Percentiles rank a stretch among this genome's conserved stretches.
Evolutionary conservation across 2,113 vertebrate species (phyloP).

Genomic region (Catharus bicknelli): DNA sequence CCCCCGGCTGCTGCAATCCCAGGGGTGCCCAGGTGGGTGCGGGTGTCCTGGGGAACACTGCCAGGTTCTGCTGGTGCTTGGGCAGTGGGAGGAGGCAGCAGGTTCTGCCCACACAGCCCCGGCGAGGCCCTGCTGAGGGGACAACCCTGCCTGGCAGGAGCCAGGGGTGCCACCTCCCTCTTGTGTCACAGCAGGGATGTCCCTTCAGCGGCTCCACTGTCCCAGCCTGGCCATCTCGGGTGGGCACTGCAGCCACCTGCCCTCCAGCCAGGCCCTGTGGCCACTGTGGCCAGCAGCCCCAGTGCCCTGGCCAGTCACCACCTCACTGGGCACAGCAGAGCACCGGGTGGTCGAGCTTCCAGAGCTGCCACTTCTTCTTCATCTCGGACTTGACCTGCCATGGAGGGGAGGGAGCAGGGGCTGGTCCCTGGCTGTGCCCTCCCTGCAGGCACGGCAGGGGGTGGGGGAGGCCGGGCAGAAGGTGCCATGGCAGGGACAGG

Average conservation of each 20-base stretch:
- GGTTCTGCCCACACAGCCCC: not conserved
- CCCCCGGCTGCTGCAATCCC: fast-evolving
- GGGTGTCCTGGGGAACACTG: not conserved
- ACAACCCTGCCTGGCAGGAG: not conserved
- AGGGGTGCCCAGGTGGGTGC: fast-evolving
- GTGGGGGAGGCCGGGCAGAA: not conserved
- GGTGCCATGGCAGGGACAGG: not conserved
- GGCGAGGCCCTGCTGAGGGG: not conserved
- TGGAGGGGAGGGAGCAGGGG: fast-evolving
- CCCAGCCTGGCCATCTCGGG: fast-evolving
- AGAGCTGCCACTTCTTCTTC: slow-evolving; percentile 78
- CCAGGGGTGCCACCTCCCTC: not conserved
- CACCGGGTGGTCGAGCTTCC: slow-evolving; percentile 65
- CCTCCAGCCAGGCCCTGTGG: not conserved
- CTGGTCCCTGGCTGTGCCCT: not conserved
- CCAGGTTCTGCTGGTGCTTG: not conserved
- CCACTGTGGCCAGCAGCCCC: fast-evolving
- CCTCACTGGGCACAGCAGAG: slow-evolving; percentile 74
- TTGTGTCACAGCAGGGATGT: fast-evolving
- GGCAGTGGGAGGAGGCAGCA: not conserved
- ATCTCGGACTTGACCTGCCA: slow-evolving; percentile 80
- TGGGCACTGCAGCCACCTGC: not conserved
- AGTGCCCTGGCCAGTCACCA: fast-evolving
- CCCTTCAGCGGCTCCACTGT: not conserved
- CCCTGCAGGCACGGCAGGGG: fast-evolving